A percentile compares a stretch with the other conserved stretches of the same genome.
phyloP scores from a whole-genome alignment of 2,797 vertebrate species.

The Sitta carolinensis region DNA sequence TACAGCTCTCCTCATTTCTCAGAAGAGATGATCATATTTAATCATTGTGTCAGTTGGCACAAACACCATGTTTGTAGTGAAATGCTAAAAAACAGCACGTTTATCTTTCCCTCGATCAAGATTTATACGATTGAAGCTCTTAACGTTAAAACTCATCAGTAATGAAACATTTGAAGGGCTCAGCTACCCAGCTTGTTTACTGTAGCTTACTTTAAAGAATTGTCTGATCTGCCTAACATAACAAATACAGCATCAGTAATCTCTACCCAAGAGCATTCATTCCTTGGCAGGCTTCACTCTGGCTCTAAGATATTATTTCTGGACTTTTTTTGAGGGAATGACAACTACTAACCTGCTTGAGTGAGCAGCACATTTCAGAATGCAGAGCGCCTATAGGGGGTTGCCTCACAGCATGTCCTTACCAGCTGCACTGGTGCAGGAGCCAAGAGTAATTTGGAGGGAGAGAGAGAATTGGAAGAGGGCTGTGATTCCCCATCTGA shows the following conservation, averaged over 20 bases:
- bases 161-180: slow-evolving; percentile 8
- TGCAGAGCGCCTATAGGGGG: background rate
- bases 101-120: slow-evolving; percentile 61
- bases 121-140: background rate
- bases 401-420: slow-evolving; percentile 5
- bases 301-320: slow-evolving; percentile 21
- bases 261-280: slow-evolving; percentile 29
- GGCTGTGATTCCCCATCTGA: background rate
- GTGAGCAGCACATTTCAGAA: background rate
- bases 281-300: slow-evolving; percentile 16
- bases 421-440: background rate
- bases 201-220: slow-evolving; percentile 27
- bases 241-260: background rate
- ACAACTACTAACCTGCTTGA: background rate
- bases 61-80: slow-evolving; percentile 63
- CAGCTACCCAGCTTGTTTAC: slow-evolving; percentile 48
- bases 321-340: background rate
- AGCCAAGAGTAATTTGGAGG: slow-evolving; percentile 19
- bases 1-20: slow-evolving; percentile 66
- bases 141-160: slow-evolving; percentile 3
- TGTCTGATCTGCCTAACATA: background rate
- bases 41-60: slow-evolving; percentile 59
- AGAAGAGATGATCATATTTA: slow-evolving; percentile 67
- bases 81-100: slow-evolving; percentile 24
- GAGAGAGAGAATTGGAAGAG: background rate